Percentiles rank a stretch among this genome's conserved stretches.
phyloP scores from a whole-genome alignment of 1,140 invertebrate genomes.

The Platorchestia sp. region DNA sequence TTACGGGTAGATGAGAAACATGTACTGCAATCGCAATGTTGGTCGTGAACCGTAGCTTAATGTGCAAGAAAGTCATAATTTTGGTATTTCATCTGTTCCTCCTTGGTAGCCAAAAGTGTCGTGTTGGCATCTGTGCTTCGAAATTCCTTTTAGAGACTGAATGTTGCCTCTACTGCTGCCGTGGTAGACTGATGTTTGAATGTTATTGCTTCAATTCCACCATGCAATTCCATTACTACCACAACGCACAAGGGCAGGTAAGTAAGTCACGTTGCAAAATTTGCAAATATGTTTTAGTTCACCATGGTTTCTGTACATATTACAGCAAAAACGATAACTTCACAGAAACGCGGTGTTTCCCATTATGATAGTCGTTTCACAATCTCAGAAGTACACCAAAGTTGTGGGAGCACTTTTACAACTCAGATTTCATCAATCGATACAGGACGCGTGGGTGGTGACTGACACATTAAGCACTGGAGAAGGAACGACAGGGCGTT shows the following conservation, averaged over 20 bases:
- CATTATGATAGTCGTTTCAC: neutral
- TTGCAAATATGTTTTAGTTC: neutral
- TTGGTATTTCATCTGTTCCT: no score
- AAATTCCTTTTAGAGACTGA: no score
- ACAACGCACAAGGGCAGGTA: neutral
- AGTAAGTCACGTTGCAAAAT: neutral
- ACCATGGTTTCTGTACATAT: neutral
- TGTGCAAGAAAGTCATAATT: no score
- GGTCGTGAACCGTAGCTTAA: no score
- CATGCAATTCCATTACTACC: no score
- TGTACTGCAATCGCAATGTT: no score
- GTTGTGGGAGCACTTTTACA: neutral
- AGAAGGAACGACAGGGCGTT: neutral
- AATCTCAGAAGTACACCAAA: neutral
- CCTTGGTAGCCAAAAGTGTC: no score
- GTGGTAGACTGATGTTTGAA: no score
- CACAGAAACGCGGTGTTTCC: neutral
- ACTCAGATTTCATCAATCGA: neutral
- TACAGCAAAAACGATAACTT: neutral
- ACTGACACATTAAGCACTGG: neutral
- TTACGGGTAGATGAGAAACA: no score
- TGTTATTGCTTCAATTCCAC: no score
- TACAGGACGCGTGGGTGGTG: neutral
- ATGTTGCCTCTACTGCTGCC: no score
- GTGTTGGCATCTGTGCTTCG: no score